Conservation (phyloP, 2,888 invertebrate species). For the Mellilla xanthometata region DNA sequence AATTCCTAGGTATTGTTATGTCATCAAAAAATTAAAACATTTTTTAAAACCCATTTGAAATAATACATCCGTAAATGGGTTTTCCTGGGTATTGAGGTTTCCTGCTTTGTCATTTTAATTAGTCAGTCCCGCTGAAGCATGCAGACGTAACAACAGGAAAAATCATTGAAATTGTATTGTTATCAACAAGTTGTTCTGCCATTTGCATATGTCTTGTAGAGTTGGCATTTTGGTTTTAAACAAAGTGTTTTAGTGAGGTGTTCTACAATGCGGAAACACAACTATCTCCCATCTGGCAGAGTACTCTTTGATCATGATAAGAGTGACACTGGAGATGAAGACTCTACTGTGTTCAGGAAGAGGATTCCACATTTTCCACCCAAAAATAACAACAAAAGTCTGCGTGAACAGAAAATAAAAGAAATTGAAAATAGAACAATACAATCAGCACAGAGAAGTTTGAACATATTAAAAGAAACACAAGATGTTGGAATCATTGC, state of each 20-base stretch:
- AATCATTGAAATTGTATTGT: conserved; percentile 2
- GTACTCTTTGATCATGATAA: conserved; percentile 88
- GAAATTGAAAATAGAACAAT: conserved; percentile 92
- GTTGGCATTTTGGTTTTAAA: neutral
- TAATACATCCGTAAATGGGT: neutral
- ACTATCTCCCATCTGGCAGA: conserved; percentile 40
- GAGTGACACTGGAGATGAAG: conserved; percentile 89
- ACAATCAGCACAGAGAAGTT: conserved; percentile 90
- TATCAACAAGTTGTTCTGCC: neutral
- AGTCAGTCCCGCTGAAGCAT: neutral
- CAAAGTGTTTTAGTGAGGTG: neutral
- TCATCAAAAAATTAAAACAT: neutral
- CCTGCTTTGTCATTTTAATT: neutral
- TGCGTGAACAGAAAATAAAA: conserved; percentile 83
- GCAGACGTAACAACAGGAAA: conserved; percentile 2
- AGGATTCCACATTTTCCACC: conserved; percentile 54
- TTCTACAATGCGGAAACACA: conserved; percentile 7
- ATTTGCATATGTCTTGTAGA: neutral
- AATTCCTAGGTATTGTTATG: neutral
- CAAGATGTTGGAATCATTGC: conserved; percentile 96
- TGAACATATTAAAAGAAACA: conserved; percentile 91
- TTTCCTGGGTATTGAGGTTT: neutral
- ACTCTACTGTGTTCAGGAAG: conserved; percentile 84
- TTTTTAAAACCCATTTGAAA: neutral
- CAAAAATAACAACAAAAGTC: conserved; percentile 44